phyloP scores from a whole-genome alignment of 2,888 invertebrate genomes.

The Tortrix viridana region DNA sequence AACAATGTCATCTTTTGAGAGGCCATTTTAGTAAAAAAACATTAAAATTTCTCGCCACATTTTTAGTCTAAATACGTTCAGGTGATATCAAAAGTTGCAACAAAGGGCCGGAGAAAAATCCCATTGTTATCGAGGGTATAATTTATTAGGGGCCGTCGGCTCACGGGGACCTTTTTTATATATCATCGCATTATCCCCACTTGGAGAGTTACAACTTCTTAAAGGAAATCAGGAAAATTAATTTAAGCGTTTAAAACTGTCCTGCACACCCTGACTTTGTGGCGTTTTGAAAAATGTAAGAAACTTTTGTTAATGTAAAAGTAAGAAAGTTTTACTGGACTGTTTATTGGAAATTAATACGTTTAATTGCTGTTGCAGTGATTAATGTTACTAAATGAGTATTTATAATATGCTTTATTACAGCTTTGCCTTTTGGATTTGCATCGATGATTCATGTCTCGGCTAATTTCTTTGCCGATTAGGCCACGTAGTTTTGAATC shows the following conservation, averaged over 20 bases:
- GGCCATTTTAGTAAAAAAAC: slow-evolving; percentile 29
- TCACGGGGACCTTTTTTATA: slow-evolving; percentile 83
- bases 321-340: not conserved
- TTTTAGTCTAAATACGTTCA: slow-evolving; percentile 62
- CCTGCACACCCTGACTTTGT: slow-evolving; percentile 75
- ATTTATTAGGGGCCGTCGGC: slow-evolving; percentile 81
- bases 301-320: not conserved
- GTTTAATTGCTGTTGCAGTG: not conserved
- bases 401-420: no score
- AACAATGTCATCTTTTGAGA: slow-evolving; percentile 14
- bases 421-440: no score
- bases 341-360: not conserved
- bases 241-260: slow-evolving; percentile 82
- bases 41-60: slow-evolving; percentile 39
- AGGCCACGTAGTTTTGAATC: no score
- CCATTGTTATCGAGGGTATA: slow-evolving; percentile 85
- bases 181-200: slow-evolving; percentile 85
- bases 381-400: not conserved
- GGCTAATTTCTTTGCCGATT: no score
- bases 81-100: slow-evolving; percentile 84
- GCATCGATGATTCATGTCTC: no score
- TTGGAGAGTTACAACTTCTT: slow-evolving; percentile 83
- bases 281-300: slow-evolving; percentile 71
- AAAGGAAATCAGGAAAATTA: slow-evolving; percentile 83
- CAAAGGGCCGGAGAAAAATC: slow-evolving; percentile 81